Percentiles rank a stretch among this genome's conserved stretches.
Evolutionary conservation across 2,888 invertebrate species (phyloP).

Genomic region (Drosophila crucigera): DNA sequence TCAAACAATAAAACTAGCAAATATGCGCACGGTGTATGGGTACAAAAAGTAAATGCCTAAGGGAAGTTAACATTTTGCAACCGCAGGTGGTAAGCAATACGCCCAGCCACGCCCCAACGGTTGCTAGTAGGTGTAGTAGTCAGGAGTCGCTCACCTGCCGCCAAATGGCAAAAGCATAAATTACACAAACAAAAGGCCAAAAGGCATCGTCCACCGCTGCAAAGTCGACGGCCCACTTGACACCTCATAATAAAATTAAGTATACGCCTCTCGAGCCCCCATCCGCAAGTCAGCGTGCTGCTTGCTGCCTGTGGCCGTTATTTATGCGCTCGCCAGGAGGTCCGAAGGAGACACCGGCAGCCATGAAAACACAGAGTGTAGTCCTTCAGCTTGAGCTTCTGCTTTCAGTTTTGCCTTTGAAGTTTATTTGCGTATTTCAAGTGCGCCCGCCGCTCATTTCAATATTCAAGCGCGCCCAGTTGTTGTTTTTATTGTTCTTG

Average conservation of each 20-base stretch:
- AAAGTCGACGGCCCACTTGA: constrained; percentile 81
- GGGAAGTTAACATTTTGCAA: constrained; percentile 73
- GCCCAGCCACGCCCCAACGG: constrained; percentile 33
- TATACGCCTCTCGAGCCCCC: constrained; percentile 75
- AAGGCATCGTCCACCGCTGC: constrained; percentile 49
- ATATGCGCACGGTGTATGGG: neutral
- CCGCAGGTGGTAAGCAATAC: constrained; percentile 48
- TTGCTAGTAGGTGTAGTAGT: constrained; percentile 4
- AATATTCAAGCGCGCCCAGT: constrained; percentile 65
- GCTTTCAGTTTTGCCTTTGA: constrained; percentile 56
- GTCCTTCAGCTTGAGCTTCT: constrained; percentile 56
- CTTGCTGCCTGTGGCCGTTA: constrained; percentile 47
- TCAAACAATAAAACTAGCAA: constrained; percentile 50
- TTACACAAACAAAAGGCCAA: constrained; percentile 70
- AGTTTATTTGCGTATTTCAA: constrained; percentile 79
- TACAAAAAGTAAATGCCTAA: constrained; percentile 79
- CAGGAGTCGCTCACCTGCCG: constrained; percentile 51
- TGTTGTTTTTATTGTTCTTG: constrained; percentile 33
- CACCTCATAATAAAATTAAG: constrained; percentile 84
- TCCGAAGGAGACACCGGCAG: constrained; percentile 31
- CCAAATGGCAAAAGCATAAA: constrained; percentile 75
- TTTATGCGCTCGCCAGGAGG: constrained; percentile 71
- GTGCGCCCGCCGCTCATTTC: constrained; percentile 71
- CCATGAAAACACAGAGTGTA: constrained; percentile 61
- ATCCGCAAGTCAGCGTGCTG: constrained; percentile 14